Evolutionary conservation across 2,113 vertebrate genomes (phyloP).

Genomic region (Eleginops maclovinus): DNA sequence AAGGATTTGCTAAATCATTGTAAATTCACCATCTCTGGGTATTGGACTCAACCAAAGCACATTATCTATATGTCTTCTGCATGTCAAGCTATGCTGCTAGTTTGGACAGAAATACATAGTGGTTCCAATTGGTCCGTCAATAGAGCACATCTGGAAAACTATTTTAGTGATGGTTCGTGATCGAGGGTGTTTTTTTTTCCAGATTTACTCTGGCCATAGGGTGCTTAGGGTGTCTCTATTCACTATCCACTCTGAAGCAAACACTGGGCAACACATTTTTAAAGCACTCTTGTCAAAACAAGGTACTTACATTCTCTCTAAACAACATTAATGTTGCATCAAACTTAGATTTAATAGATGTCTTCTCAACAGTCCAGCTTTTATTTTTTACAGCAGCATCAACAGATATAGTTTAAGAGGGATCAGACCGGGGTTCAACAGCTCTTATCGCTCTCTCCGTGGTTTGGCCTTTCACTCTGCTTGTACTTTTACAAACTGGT

Average conservation of each 20-base stretch:
- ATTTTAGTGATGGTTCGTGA: neutral
- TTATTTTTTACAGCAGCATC: conserved; percentile 5
- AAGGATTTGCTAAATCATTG: neutral
- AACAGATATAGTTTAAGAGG: conserved; percentile 49
- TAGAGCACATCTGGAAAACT: neutral
- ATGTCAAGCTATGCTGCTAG: neutral
- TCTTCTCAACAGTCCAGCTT: conserved; percentile 17
- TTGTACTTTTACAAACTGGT: neutral
- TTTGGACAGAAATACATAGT: neutral
- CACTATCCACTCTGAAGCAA: neutral
- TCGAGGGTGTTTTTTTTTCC: neutral
- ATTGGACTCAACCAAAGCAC: neutral
- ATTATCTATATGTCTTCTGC: neutral
- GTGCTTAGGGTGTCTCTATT: neutral
- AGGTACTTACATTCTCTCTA: conserved; percentile 16
- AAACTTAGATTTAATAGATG: conserved; percentile 30
- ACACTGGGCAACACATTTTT: conserved; percentile 4
- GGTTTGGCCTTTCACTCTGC: neutral
- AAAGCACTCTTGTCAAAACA: conserved; percentile 21
- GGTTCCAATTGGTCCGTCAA: neutral
- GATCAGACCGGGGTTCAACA: conserved; percentile 28
- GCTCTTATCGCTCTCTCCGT: conserved; percentile 15
- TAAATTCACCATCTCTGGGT: neutral
- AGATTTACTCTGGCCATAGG: neutral
- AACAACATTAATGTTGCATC: conserved; percentile 8